Evolutionary conservation across 2,797 vertebrate genomes (phyloP).

Genomic region (Pyrrhura leucotis): DNA sequence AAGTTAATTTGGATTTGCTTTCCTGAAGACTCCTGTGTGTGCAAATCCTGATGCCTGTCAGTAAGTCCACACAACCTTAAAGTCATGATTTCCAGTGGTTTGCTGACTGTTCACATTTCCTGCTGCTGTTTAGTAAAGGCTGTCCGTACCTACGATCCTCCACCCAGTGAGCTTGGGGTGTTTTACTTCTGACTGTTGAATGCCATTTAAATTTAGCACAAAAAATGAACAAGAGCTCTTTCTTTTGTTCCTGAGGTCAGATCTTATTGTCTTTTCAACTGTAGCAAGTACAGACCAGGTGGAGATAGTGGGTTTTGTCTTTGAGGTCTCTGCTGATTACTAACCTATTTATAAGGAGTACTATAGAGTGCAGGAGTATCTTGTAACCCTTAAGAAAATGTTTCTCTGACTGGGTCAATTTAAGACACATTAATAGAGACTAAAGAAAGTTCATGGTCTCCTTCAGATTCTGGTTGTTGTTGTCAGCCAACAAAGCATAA

Average conservation of each 20-base stretch:
- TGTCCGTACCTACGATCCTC: background rate
- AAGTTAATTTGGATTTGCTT: background rate
- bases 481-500: conserved; percentile 42
- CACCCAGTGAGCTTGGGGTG: background rate
- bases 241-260: background rate
- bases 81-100: background rate
- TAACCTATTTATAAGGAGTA: background rate
- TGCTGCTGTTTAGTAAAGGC: background rate
- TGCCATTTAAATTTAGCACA: background rate
- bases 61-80: background rate
- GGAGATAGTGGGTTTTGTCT: background rate
- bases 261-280: background rate
- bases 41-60: background rate
- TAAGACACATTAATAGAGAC: background rate
- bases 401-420: background rate
- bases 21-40: background rate
- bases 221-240: background rate
- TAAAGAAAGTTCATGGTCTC: conserved; percentile 47
- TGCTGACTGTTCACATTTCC: background rate
- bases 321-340: background rate
- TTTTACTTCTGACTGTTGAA: background rate
- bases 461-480: conserved; percentile 59
- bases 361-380: background rate
- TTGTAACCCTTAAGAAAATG: background rate
- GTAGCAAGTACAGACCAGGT: background rate